phyloP scores from a whole-genome alignment of 2,888 invertebrate genomes.

The Pherbina coryleti region DNA sequence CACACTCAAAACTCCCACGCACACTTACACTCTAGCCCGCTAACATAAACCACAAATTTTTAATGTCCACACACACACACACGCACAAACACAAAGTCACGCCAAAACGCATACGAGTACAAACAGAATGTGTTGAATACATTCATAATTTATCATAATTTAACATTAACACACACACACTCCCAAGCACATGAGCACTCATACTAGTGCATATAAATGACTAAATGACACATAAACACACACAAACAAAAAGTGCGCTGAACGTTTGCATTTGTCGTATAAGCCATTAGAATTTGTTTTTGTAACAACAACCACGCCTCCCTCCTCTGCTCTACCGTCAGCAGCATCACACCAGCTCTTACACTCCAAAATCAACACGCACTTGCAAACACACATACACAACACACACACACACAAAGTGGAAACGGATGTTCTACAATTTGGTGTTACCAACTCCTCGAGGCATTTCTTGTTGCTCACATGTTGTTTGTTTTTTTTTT shows the following conservation, averaged over 20 bases:
- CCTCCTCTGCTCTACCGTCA: neutral
- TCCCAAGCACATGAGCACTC: too few species aligned
- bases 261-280: neutral
- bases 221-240: neutral
- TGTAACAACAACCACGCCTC: neutral
- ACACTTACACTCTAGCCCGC: neutral
- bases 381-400: neutral
- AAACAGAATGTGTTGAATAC: neutral
- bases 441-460: conserved; percentile 16
- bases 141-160: neutral
- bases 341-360: neutral
- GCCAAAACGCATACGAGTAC: neutral
- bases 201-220: neutral
- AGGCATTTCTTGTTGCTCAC: neutral
- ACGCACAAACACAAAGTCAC: neutral
- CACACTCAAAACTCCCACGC: neutral
- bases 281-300: neutral
- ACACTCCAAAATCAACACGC: neutral
- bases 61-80: neutral
- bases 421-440: conserved; percentile 26
- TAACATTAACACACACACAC: neutral
- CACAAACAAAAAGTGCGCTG: neutral
- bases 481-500: neutral
- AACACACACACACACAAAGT: neutral
- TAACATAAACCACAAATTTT: neutral